A percentile compares a stretch with the other conserved stretches of the same genome.
phyloP scores from a whole-genome alignment of 2,113 vertebrate genomes.

The Myotis lucifugus region DNA sequence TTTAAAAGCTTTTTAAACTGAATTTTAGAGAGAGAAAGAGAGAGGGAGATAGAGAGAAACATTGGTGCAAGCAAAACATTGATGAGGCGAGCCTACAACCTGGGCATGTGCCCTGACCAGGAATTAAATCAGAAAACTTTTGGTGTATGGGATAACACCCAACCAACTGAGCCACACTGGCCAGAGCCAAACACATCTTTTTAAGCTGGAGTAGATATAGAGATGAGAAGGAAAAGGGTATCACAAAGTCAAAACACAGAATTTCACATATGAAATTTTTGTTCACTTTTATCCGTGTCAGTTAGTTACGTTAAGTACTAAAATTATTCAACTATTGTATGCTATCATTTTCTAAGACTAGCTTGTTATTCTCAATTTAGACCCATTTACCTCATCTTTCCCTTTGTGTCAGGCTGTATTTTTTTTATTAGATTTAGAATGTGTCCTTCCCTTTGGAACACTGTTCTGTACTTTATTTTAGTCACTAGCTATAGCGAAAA shows the following conservation, averaged over 20 bases:
- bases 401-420: not conserved
- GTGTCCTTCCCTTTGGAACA: not conserved
- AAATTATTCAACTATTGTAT: not conserved
- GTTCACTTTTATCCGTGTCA: not conserved
- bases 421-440: not conserved
- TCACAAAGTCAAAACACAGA: not conserved
- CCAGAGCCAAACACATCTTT: not conserved
- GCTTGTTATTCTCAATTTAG: not conserved
- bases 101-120: too few relatives aligned
- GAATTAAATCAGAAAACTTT: too few relatives aligned
- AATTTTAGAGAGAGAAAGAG: too few relatives aligned
- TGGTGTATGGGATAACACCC: too few relatives aligned
- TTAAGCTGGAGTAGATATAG: not conserved
- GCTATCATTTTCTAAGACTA: not conserved
- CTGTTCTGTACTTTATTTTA: not conserved
- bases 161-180: too few relatives aligned
- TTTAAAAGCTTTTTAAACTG: too few relatives aligned
- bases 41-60: too few relatives aligned
- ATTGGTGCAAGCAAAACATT: too few relatives aligned
- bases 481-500: not conserved
- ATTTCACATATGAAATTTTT: constrained; percentile 5
- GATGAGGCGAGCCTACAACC: too few relatives aligned
- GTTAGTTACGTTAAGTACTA: not conserved
- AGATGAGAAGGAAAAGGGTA: not conserved
- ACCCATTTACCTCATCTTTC: not conserved